A percentile compares a stretch with the other conserved stretches of the same genome.
These are phyloP conservation scores for Seira musarum DNA, from an alignment of 2,888 invertebrate genomes.

Conservation along the genomic window DNA sequence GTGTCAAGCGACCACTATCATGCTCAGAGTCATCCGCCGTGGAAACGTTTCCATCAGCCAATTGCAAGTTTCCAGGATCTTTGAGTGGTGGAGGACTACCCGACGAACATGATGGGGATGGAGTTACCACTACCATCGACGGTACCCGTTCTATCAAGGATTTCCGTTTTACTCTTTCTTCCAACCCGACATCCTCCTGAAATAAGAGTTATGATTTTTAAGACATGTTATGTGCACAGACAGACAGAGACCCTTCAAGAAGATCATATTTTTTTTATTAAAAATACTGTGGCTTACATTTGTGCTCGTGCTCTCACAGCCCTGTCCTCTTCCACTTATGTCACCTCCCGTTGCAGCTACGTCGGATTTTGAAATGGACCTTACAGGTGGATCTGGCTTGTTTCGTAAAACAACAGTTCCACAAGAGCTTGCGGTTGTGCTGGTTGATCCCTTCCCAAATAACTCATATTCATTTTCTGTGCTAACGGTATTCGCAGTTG, in stretches of 20 bases:
- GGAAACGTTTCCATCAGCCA: neutral
- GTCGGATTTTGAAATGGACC: constrained; percentile 50
- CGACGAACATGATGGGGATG: constrained; percentile 67
- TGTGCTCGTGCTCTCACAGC: constrained; percentile 24
- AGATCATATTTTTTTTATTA: too few species aligned
- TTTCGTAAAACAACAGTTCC: constrained; percentile 79
- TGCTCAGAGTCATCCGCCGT: constrained; percentile 56
- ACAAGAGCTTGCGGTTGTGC: constrained; percentile 91
- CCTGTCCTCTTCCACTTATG: neutral
- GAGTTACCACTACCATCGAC: constrained; percentile 69
- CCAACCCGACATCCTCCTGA: constrained; percentile 67
- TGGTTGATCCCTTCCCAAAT: constrained; percentile 92
- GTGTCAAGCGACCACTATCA: constrained; percentile 64
- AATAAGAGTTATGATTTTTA: too few species aligned
- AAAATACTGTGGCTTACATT: constrained; percentile 36
- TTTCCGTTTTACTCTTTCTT: constrained; percentile 68
- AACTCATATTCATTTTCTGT: constrained; percentile 92
- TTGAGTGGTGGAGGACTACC: constrained; percentile 65
- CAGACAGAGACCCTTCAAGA: too few species aligned
- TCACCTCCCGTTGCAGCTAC: neutral
- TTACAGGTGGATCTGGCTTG: constrained; percentile 67
- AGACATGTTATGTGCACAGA: too few species aligned
- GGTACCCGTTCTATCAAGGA: constrained; percentile 68
- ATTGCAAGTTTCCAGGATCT: constrained; percentile 48
- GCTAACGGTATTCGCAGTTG: constrained; percentile 71